phyloP scores from a whole-genome alignment of 1,140 invertebrate species.

The Tetramorium parvispinum region DNA sequence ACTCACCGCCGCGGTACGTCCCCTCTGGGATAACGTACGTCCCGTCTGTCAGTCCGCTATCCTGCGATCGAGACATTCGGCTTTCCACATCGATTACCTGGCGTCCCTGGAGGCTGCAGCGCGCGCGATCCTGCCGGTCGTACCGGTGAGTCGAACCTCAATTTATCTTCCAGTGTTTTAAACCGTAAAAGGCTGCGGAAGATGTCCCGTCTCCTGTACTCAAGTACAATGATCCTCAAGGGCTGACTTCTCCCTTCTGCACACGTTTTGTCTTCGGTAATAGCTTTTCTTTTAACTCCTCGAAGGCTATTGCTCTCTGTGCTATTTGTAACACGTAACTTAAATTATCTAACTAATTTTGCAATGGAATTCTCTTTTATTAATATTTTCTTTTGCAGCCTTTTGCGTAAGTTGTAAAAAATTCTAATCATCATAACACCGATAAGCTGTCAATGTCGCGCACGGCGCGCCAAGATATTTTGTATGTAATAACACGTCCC shows the following conservation, averaged over 20 bases:
- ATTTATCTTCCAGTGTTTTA: background rate
- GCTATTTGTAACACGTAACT: background rate
- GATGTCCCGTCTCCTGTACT: background rate
- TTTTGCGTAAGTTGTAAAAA: slow-evolving; percentile 9
- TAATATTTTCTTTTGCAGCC: background rate
- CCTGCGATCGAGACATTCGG: slow-evolving; percentile 59
- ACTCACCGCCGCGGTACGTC: slow-evolving; percentile 63
- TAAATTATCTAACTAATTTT: background rate
- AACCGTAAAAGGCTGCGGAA: background rate
- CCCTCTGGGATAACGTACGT: slow-evolving; percentile 66
- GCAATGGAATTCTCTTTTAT: slow-evolving; percentile 30
- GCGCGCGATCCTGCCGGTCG: background rate
- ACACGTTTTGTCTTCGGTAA: background rate
- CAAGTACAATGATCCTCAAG: background rate
- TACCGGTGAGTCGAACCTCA: slow-evolving; percentile 8
- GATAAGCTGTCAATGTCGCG: background rate
- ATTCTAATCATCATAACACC: background rate
- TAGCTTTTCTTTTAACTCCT: background rate
- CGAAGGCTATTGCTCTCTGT: background rate
- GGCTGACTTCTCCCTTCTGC: slow-evolving; percentile 14
- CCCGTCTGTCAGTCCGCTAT: slow-evolving; percentile 69
- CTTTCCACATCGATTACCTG: slow-evolving; percentile 62
- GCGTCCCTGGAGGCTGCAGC: slow-evolving; percentile 23
- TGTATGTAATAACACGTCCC: slow-evolving; percentile 72
- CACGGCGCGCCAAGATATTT: slow-evolving; percentile 37